Conservation (phyloP, 2,888 invertebrate species). For the Macrophya alboannulata region DNA sequence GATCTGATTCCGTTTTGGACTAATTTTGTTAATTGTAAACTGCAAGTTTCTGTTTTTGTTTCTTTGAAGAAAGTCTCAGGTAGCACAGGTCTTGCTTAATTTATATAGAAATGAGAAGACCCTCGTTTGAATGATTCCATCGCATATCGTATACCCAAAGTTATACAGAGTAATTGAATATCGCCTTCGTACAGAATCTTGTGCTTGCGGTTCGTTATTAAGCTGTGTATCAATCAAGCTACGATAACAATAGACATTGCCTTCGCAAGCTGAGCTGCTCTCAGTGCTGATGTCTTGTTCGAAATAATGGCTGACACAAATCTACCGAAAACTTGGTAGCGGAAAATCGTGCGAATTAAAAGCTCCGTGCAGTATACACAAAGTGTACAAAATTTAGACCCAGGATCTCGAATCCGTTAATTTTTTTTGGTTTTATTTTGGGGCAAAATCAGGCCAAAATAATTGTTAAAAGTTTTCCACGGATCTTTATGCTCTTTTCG, state of each 20-base stretch:
- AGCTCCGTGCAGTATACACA: neutral
- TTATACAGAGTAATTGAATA: conserved; percentile 18
- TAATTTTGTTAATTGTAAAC: neutral
- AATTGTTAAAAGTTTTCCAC: no score
- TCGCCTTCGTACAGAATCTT: neutral
- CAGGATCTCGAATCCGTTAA: neutral
- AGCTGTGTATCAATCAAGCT: conserved; percentile 32
- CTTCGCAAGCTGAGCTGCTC: conserved; percentile 24
- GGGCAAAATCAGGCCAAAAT: no score
- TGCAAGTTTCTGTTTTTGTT: neutral
- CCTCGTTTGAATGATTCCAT: neutral
- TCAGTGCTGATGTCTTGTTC: conserved; percentile 7
- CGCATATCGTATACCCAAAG: neutral
- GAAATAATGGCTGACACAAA: conserved; percentile 25
- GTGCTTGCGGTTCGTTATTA: conserved; percentile 19
- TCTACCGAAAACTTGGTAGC: neutral
- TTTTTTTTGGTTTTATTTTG: no score
- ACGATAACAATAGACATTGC: conserved; percentile 30
- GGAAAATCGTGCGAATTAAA: neutral
- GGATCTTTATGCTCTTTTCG: neutral
- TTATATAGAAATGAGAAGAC: neutral
- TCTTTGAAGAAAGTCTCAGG: neutral
- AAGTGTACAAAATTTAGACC: neutral
- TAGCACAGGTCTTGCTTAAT: neutral
- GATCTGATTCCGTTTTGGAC: neutral